Evolutionary conservation across 2,888 invertebrate genomes (phyloP).

Genomic region (Bhutanitis thaidina): DNA sequence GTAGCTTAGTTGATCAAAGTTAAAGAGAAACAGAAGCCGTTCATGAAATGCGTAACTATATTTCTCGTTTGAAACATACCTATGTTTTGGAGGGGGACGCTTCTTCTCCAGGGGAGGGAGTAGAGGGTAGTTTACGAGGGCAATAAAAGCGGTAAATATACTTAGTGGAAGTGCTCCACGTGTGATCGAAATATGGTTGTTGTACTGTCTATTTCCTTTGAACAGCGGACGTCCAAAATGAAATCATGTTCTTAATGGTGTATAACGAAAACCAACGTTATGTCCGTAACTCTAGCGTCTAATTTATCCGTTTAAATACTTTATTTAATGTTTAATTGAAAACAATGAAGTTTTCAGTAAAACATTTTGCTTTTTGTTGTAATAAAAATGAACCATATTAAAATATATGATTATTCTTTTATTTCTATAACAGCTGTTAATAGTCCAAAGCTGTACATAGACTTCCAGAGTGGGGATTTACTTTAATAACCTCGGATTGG

Average conservation of each 20-base stretch:
- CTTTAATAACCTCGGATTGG: no score
- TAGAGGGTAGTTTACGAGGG: slow-evolving; percentile 25
- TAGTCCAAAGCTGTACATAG: no score
- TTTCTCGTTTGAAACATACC: not conserved
- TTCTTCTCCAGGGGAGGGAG: not conserved
- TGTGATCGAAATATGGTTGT: slow-evolving; percentile 29
- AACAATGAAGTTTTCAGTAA: no score
- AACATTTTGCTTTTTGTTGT: no score
- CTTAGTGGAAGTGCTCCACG: slow-evolving; percentile 27
- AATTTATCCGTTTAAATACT: no score
- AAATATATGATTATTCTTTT: no score
- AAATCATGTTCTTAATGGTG: not conserved
- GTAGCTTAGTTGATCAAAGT: slow-evolving; percentile 6
- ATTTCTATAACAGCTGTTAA: no score
- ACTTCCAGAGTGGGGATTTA: no score
- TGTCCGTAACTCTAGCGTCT: no score
- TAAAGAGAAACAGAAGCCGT: not conserved
- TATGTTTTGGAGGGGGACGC: slow-evolving; percentile 2
- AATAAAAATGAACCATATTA: no score
- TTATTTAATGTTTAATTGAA: no score
- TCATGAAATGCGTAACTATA: slow-evolving; percentile 1
- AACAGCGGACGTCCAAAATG: slow-evolving; percentile 11
- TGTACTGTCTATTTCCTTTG: slow-evolving; percentile 18
- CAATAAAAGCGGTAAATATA: slow-evolving; percentile 31
- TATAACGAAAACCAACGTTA: no score